Percentiles rank a stretch among this genome's conserved stretches.
Evolutionary conservation across 2,797 vertebrate species (phyloP).

Genomic region (Sebastes steindachneri): DNA sequence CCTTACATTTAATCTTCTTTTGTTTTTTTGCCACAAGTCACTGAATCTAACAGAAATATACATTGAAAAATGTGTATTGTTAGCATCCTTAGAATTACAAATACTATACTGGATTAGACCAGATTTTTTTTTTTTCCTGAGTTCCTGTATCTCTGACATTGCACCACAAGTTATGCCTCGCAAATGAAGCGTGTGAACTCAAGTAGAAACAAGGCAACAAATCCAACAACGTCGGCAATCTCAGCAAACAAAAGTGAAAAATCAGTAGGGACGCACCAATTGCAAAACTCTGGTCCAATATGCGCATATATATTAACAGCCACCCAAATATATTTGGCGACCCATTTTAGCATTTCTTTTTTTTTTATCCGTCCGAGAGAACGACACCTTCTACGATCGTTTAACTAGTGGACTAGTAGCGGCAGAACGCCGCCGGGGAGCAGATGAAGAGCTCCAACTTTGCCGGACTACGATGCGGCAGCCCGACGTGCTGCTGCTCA

Average conservation of each 20-base stretch:
- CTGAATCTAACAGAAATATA: not conserved
- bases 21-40: not conserved
- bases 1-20: not conserved
- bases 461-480: too few species aligned
- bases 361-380: too few species aligned
- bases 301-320: too few species aligned
- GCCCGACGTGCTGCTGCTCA: too few species aligned
- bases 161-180: not conserved
- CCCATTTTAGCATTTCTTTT: too few species aligned
- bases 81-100: not conserved
- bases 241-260: not conserved
- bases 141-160: not conserved
- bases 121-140: not conserved
- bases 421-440: too few species aligned
- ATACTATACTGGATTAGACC: not conserved
- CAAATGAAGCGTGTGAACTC: not conserved
- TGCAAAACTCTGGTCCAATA: too few species aligned
- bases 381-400: rapidly evolving
- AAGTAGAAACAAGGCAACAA: conserved; percentile 59
- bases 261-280: not conserved
- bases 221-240: conserved; percentile 5
- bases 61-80: not conserved
- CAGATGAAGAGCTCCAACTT: too few species aligned
- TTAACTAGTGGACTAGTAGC: too few species aligned
- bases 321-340: rapidly evolving